Base-by-base conservation (phyloP, 1,140 invertebrate genomes). In the Maconellicoccus hirsutus region DNA sequence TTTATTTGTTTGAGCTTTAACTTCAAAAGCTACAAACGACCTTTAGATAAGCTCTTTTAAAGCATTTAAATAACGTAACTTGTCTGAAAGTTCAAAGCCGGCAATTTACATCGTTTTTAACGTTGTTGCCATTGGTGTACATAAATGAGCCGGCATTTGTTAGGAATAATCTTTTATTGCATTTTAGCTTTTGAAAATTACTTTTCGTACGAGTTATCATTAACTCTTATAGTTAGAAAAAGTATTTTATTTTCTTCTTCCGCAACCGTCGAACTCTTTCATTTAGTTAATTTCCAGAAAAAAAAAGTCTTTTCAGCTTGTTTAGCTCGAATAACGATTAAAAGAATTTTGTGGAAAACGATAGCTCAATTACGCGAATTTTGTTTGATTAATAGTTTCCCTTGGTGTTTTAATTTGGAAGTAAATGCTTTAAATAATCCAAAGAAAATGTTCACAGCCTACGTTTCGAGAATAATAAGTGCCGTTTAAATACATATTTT, bases 1-100 rank as follows among this genome's bases (percentile, higher is more conserved):
- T 66, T 66, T 66, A 66, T 66, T 66, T 66, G 61, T 66, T 66
- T 66, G 61, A 66, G 25, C 61, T 66, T 23, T 66, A 66, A 26
- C 61, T 66, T 66, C 61, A 66, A 66, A 66, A 23, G 61, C 21
- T 66, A 66, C 61, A 66, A 66, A 66, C 61, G 61, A 66, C 61
- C 61, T 66, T 66, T 66, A 66, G 61, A 66, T 66, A 66, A 66
- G 61, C 61, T 66, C 61, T 66, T 66, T 66, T 66, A 66, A 66
- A 66, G 61, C 61, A 19, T 66, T 66, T 66, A 66, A 66, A 66
- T 66, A 66, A 66, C 61, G 61, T 66, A 66, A 66, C 61, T 66
- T 26, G 61, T 66, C 61, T 66, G 25, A 66, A 66, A 66, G 61
- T 66, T 66, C 61, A 66, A 66, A 66, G 61, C 61, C 61, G 61